phyloP scores from a whole-genome alignment of 2,888 invertebrate genomes.

The Nemapogon koenigi region DNA sequence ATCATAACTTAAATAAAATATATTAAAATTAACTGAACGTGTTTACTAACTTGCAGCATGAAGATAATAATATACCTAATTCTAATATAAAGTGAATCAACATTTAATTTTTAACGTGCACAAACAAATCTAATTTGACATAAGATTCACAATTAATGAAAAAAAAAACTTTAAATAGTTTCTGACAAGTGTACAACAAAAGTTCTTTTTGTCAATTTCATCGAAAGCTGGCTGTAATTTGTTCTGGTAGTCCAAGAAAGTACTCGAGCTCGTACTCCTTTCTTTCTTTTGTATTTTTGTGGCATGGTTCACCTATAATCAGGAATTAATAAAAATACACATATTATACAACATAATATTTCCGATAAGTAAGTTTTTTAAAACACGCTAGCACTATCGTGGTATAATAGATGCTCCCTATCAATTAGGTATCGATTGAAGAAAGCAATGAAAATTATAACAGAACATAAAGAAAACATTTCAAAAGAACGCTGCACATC shows the following conservation, averaged over 20 bases:
- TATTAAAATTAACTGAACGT: too few relatives aligned
- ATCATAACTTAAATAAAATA: too few relatives aligned
- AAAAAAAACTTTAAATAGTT: too few relatives aligned
- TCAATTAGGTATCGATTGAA: slow-evolving; percentile 4
- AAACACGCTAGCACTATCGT: slow-evolving; percentile 1
- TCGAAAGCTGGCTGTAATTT: slow-evolving; percentile 18
- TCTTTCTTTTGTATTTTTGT: slow-evolving; percentile 18
- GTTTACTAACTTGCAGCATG: too few relatives aligned
- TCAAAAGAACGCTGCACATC: background rate
- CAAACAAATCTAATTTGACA: too few relatives aligned
- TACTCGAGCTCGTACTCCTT: slow-evolving; percentile 17
- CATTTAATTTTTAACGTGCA: too few relatives aligned
- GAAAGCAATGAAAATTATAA: slow-evolving; percentile 6
- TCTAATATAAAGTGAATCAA: too few relatives aligned
- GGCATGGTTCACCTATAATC: slow-evolving; percentile 15
- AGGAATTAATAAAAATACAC: slow-evolving; percentile 3
- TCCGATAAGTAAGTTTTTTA: background rate
- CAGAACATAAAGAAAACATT: slow-evolving; percentile 5
- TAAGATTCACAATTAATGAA: too few relatives aligned
- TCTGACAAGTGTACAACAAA: too few relatives aligned
- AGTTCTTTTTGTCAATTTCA: too few relatives aligned
- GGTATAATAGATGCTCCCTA: background rate
- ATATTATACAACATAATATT: slow-evolving; percentile 1
- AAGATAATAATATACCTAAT: too few relatives aligned
- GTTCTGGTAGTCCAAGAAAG: slow-evolving; percentile 18